Base-by-base conservation (phyloP, 2,113 vertebrate species). In the Myiopsitta monachus region DNA sequence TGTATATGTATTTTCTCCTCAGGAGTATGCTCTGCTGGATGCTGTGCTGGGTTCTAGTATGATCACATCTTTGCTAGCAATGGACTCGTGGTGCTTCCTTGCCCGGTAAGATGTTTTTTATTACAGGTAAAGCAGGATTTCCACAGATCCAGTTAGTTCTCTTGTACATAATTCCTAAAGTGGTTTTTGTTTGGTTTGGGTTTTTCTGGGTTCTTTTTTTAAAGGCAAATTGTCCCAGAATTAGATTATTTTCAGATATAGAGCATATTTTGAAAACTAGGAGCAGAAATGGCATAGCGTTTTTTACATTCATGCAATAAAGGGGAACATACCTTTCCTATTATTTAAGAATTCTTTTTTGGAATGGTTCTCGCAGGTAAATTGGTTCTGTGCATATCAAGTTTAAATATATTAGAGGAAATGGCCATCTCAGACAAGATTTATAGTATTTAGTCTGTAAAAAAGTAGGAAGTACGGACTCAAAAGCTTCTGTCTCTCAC, bases 81-180 rank as follows among this genome's bases (percentile, higher is more conserved):
- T 98, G 96, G 99, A 99, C 66, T 97, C 98, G 0, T 99, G 99
- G 99, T 99, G 99, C 94, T 99, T 99, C 92, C 98, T 99, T 93
- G 99, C 98, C 51, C 97, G 99, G 99, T 99, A 96, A 97, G 95
- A 26, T 59, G 31, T 55, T 69, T 26, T 19, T n/a, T 57, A 4
- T 27, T 36, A 18, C 31, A 80, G 15, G 13, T 36, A 43, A 57
- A 18, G 41, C 63, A 73, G 81, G 23, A 66, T 78, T 94, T 57
- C 27, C 57, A 70, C 21, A 72, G 19, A 63, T 66, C 24, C 38
- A 33, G 10, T 51, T 83, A 68, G 31, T 86, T 83, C 52, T 79
- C 7, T 52, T 88, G 28, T 47, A 70, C 4, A 4, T 43, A 52
- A 78, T 51, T 64, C 15, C 54, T 81, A 18, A 26, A 59, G 33